Evolutionary conservation across 2,113 vertebrate species (phyloP).

Genomic region (Rhizomys pruinosus): DNA sequence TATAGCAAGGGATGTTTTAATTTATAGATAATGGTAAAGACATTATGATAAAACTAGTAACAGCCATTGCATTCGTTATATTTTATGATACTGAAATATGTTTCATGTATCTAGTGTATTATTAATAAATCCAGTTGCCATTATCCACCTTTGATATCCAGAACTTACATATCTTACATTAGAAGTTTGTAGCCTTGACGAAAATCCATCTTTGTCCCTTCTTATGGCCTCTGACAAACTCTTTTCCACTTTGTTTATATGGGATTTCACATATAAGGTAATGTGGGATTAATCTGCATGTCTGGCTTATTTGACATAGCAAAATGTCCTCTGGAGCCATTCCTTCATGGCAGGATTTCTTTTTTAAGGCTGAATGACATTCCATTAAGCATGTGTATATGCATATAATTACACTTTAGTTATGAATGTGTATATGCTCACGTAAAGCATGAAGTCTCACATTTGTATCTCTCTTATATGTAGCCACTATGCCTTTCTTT

Average conservation of each 20-base stretch:
- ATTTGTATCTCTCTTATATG: not conserved
- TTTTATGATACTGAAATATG: not conserved
- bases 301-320: not conserved
- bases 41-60: not conserved
- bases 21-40: not conserved
- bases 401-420: not conserved
- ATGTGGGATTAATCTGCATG: not conserved
- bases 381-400: not conserved
- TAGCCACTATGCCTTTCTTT: not conserved
- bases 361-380: not conserved
- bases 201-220: not conserved
- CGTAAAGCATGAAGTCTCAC: not conserved
- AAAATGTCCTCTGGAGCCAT: not conserved
- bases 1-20: not conserved
- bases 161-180: not conserved
- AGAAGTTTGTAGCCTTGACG: not conserved
- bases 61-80: not conserved
- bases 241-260: not conserved
- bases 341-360: not conserved
- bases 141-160: not conserved
- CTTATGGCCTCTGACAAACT: accelerated
- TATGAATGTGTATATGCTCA: not conserved
- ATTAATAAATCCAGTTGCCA: not conserved
- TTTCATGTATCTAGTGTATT: not conserved
- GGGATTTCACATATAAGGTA: not conserved